phyloP scores from a whole-genome alignment of 92 coral and sea anemone genomes.

The Epizoanthus stellaris region DNA sequence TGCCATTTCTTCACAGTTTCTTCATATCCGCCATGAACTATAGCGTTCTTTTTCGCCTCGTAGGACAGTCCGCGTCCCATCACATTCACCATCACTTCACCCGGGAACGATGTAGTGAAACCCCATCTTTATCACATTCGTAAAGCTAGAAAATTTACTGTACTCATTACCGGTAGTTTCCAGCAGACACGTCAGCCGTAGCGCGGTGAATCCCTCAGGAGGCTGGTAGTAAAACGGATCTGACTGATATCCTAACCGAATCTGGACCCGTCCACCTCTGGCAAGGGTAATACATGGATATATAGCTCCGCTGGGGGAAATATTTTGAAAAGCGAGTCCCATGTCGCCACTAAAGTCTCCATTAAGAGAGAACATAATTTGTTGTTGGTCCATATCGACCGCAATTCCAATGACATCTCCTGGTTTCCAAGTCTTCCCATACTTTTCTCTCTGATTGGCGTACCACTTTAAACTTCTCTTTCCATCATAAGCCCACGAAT shows the following conservation, averaged over 20 bases:
- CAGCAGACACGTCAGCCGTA: conserved; percentile 53
- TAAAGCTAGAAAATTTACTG: conserved; percentile 59
- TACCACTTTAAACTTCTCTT: conserved; percentile 73
- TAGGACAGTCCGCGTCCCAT: conserved; percentile 74
- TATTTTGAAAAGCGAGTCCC: conserved; percentile 64
- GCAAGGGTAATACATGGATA: conserved; percentile 78
- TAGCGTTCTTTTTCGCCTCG: conserved; percentile 77
- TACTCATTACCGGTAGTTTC: conserved; percentile 22
- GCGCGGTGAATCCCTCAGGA: conserved; percentile 61
- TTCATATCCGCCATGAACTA: conserved; percentile 72
- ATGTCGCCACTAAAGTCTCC: conserved; percentile 61
- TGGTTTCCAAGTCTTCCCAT: conserved; percentile 66
- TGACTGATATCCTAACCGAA: conserved; percentile 60
- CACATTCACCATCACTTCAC: conserved; percentile 75
- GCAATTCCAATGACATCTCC: conserved; percentile 76
- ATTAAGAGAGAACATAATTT: conserved; percentile 62
- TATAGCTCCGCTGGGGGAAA: conserved; percentile 53
- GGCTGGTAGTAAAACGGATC: conserved; percentile 65
- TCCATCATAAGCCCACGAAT: conserved; percentile 83
- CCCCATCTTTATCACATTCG: conserved; percentile 70
- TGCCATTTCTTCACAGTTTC: conserved; percentile 69
- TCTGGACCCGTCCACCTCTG: conserved; percentile 67
- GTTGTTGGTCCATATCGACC: conserved; percentile 50
- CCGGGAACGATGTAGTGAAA: conserved; percentile 69
- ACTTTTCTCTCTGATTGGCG: conserved; percentile 49